Conservation (phyloP, 2,888 invertebrate genomes). For the Hemicrepidius hirtus region DNA sequence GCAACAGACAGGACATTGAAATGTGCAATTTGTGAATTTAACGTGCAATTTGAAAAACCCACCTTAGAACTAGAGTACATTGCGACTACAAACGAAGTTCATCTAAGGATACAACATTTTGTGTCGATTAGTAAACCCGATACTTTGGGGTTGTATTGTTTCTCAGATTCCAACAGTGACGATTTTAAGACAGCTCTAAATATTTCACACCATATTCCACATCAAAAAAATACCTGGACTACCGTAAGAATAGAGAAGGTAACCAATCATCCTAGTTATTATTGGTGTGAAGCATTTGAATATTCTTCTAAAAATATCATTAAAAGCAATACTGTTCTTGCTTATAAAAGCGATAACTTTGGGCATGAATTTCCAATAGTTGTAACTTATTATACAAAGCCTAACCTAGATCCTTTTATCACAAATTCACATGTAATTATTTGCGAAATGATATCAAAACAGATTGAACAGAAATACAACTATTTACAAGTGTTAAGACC, state of each 20-base stretch:
- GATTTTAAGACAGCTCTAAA: slow-evolving; percentile 21
- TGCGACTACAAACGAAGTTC: neutral
- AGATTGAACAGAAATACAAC: neutral
- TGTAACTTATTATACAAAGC: neutral
- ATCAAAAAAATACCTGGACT: neutral
- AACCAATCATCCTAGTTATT: slow-evolving; percentile 41
- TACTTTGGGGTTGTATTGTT: slow-evolving; percentile 23
- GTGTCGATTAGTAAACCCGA: neutral
- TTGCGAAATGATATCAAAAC: neutral
- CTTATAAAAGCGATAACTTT: neutral
- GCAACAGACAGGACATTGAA: slow-evolving; percentile 13
- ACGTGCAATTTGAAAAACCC: neutral
- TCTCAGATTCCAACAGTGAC: slow-evolving; percentile 37
- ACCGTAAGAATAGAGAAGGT: neutral
- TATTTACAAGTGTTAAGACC: slow-evolving; percentile 16
- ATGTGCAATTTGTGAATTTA: slow-evolving; percentile 44
- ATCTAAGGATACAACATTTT: slow-evolving; percentile 19
- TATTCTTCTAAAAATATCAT: slow-evolving; percentile 40
- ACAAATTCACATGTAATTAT: slow-evolving; percentile 6
- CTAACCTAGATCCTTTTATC: slow-evolving; percentile 27
- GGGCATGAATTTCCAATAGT: slow-evolving; percentile 35
- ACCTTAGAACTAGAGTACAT: slow-evolving; percentile 17
- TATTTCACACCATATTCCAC: neutral
- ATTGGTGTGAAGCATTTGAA: slow-evolving; percentile 57
- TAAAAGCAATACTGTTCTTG: slow-evolving; percentile 49